Base-by-base conservation (phyloP, 2,888 invertebrate species). In the Schizaphis graminum region DNA sequence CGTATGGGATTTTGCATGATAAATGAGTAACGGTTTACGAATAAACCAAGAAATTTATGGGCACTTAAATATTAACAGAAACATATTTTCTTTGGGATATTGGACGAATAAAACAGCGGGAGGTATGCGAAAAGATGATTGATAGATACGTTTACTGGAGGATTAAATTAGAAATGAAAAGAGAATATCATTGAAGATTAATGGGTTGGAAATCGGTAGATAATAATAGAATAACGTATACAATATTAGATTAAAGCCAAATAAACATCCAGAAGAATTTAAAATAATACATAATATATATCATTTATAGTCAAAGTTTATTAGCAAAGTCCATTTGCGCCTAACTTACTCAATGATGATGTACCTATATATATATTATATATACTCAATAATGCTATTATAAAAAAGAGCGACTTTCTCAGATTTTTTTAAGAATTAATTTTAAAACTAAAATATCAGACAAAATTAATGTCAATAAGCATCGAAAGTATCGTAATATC, bases 91-190 rank as follows among this genome's bases (percentile, higher is more conserved):
- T 49, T 84, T 56, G 41, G 53, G 35, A 77, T 77, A 77, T 49
- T 28, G 28, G 53, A 84, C 13, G 84, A 84, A 11, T 91, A 44
- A 16, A 53, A 57, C 41, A 28, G 28, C 57, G 21, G n/a, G 26
- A 26, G n/a, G 47, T 49, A 87, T 35, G 16, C 24, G 49, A 87
- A 49, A 92, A 92, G 61, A 92, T 87, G 92, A 92, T 92, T 92
- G 92, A 92, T 92, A 92, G 91, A 91, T 91, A 91, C 53, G 53
- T 91, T 84, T 91, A 84, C 91, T 56, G 91, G 26, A 49, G 91
- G 91, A 91, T 91, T 91, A 91, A 91, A 91, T 91, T 91, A 91
- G 84, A 84, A 91, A 84, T 41, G 91, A 91, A 91, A 28, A 53
- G 84, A 84, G 53, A 56, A 49, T 92, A 92, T 92, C 61, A 49